phyloP scores from a whole-genome alignment of 2,113 vertebrate species.

The Papio anubis region DNA sequence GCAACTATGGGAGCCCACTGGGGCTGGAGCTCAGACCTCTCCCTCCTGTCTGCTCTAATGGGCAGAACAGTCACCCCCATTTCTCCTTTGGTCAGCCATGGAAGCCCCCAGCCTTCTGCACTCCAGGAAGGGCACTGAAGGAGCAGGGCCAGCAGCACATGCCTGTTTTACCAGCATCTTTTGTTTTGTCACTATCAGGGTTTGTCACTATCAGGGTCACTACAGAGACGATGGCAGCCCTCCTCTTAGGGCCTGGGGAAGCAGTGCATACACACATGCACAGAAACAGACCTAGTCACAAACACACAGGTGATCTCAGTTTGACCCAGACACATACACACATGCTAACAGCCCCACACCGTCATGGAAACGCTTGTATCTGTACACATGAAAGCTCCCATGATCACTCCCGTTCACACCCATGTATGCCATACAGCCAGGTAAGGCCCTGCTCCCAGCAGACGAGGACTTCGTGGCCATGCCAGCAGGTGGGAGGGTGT shows the following conservation, averaged over 20 bases:
- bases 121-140: background rate
- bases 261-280: background rate
- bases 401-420: background rate
- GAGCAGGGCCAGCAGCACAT: background rate
- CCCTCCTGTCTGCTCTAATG: background rate
- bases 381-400: background rate
- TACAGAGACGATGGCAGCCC: background rate
- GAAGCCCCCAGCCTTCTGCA: background rate
- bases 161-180: background rate
- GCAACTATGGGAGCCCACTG: background rate
- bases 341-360: background rate
- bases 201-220: background rate
- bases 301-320: background rate
- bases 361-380: background rate
- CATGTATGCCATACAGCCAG: background rate
- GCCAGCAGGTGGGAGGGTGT: slow-evolving; percentile 41
- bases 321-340: background rate
- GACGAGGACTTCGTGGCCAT: background rate
- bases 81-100: background rate
- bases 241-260: background rate
- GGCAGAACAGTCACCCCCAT: background rate
- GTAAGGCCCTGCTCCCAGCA: background rate
- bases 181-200: background rate
- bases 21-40: background rate
- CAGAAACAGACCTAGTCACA: background rate